Conservation (phyloP, 2,888 invertebrate species). For the Sminthurinus aureus region DNA sequence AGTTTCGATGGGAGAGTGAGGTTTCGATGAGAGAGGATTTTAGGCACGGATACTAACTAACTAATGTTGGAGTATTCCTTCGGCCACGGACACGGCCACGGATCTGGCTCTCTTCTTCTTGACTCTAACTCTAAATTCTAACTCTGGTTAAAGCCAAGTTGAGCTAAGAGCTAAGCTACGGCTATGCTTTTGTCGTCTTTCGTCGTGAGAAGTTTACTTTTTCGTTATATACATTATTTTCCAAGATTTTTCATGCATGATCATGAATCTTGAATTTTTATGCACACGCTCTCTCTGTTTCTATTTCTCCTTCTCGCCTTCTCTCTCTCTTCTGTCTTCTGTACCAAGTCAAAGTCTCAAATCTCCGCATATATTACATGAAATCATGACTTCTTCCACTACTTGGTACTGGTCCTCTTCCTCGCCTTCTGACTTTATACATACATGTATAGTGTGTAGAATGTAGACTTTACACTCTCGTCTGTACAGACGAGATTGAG, state of each 20-base stretch:
- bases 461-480: too few relatives aligned
- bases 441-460: too few relatives aligned
- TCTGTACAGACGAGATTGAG: too few relatives aligned
- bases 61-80: too few relatives aligned
- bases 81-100: too few relatives aligned
- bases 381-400: too few relatives aligned
- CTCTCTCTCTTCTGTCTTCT: background rate
- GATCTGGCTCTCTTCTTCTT: slow-evolving; percentile 15
- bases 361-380: too few relatives aligned
- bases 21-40: slow-evolving; percentile 40
- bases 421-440: too few relatives aligned
- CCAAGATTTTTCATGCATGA: slow-evolving; percentile 44
- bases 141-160: background rate
- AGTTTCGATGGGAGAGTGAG: slow-evolving; percentile 30
- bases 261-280: slow-evolving; percentile 42
- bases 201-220: slow-evolving; percentile 38
- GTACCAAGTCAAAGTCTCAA: too few relatives aligned
- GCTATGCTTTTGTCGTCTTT: slow-evolving; percentile 29
- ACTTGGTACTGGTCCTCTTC: too few relatives aligned
- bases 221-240: background rate
- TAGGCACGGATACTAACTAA: slow-evolving; percentile 25
- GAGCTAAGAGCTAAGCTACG: background rate
- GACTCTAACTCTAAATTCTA: background rate
- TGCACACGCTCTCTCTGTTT: slow-evolving; percentile 11
- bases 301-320: background rate